These are phyloP conservation scores for Acromyrmex echinatior DNA, from an alignment of 1,140 invertebrate genomes.

Conservation along the genomic window DNA sequence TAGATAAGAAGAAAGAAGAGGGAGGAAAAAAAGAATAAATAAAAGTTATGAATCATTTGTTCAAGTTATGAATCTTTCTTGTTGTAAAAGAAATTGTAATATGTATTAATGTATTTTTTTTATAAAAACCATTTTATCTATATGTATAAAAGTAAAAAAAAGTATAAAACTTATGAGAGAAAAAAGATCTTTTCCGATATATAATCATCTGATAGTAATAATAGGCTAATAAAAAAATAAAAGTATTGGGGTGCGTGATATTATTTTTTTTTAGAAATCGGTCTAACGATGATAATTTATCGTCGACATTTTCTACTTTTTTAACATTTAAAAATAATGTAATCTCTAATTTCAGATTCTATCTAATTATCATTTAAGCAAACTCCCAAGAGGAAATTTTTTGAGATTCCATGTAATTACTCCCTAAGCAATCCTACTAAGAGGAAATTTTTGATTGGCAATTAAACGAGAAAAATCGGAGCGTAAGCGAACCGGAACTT, in stretches of 20 bases:
- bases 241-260: background rate
- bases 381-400: background rate
- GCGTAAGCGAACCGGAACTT: constrained; percentile 1
- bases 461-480: constrained; percentile 24
- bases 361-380: constrained; percentile 18
- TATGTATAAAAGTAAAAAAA: no score
- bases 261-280: background rate
- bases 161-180: background rate
- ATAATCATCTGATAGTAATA: background rate
- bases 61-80: no score
- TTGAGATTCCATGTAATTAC: constrained; percentile 25
- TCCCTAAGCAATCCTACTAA: background rate
- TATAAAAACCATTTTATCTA: no score
- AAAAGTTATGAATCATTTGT: no score
- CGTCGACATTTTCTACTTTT: background rate
- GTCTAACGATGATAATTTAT: background rate
- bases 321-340: background rate
- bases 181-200: background rate
- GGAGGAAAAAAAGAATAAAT: no score
- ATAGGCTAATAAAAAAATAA: background rate
- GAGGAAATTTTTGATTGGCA: constrained; percentile 32
- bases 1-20: background rate
- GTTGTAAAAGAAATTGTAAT: no score
- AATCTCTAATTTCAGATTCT: constrained; percentile 21
- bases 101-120: no score